phyloP scores from a whole-genome alignment of 2,113 vertebrate species.

The Sitta europaea region DNA sequence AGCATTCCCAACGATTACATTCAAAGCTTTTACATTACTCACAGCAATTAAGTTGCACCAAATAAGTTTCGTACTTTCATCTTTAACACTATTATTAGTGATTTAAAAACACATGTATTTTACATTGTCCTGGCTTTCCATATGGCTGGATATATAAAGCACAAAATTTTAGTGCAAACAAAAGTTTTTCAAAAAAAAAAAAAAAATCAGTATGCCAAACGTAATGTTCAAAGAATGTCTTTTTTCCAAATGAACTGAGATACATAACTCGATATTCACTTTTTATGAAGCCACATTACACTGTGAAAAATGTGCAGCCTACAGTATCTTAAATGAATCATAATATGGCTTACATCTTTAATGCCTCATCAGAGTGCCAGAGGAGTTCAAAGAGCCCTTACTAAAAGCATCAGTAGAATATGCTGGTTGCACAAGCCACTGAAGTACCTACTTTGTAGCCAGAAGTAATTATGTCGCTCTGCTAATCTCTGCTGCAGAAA shows the following conservation, averaged over 20 bases:
- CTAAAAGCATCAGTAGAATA: neutral
- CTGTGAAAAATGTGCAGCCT: neutral
- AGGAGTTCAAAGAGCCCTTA: neutral
- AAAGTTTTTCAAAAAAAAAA: neutral
- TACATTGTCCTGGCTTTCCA: slow-evolving; percentile 28
- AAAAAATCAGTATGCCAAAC: neutral
- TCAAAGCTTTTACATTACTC: slow-evolving; percentile 60
- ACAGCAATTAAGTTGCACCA: slow-evolving; percentile 55
- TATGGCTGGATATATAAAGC: neutral
- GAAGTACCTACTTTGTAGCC: slow-evolving; percentile 16
- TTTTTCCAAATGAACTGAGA: neutral
- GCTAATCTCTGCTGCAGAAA: slow-evolving; percentile 31
- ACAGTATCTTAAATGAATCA: neutral
- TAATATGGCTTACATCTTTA: slow-evolving; percentile 19
- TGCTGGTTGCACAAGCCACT: neutral
- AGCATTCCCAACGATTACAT: slow-evolving; percentile 49
- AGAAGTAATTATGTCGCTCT: neutral
- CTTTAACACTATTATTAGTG: slow-evolving; percentile 28
- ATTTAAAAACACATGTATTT: neutral
- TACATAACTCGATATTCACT: neutral
- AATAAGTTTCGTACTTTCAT: slow-evolving; percentile 49
- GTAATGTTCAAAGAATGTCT: neutral
- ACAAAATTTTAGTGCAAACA: slow-evolving; percentile 3
- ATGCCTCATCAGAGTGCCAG: neutral
- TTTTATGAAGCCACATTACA: neutral